Evolutionary conservation across 2,888 invertebrate species (phyloP).

Genomic region (Agrochola lota): DNA sequence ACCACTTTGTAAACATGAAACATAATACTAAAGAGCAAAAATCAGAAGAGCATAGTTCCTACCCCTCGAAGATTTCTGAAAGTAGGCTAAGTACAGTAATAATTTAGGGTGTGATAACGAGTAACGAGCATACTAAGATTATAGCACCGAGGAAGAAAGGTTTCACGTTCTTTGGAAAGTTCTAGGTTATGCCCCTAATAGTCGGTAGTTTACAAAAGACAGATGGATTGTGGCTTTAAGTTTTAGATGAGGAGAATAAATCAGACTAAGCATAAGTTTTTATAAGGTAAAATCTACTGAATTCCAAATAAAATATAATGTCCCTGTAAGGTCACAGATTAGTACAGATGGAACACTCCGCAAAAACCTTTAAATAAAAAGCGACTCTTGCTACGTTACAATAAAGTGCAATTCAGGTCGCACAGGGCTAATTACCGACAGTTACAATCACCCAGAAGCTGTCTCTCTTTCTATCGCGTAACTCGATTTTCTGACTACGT

Average conservation of each 20-base stretch:
- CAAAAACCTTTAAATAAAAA: no score
- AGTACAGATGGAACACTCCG: no score
- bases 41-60: background rate
- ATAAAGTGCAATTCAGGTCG: no score
- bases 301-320: no score
- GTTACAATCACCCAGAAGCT: no score
- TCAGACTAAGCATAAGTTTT: background rate
- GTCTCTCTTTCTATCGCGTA: no score
- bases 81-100: slow-evolving; percentile 15
- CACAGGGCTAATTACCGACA: no score
- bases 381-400: no score
- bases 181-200: slow-evolving; percentile 17
- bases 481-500: no score
- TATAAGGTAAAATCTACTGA: background rate
- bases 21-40: background rate
- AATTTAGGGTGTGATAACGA: slow-evolving; percentile 14
- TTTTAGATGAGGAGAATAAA: slow-evolving; percentile 2
- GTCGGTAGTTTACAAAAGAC: slow-evolving; percentile 3
- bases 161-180: slow-evolving; percentile 13
- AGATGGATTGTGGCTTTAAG: background rate
- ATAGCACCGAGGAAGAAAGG: slow-evolving; percentile 12
- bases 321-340: no score
- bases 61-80: background rate
- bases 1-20: slow-evolving; percentile 9
- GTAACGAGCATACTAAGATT: slow-evolving; percentile 4